phyloP scores from a whole-genome alignment of 2,113 vertebrate genomes.

The Plectropomus leopardus region DNA sequence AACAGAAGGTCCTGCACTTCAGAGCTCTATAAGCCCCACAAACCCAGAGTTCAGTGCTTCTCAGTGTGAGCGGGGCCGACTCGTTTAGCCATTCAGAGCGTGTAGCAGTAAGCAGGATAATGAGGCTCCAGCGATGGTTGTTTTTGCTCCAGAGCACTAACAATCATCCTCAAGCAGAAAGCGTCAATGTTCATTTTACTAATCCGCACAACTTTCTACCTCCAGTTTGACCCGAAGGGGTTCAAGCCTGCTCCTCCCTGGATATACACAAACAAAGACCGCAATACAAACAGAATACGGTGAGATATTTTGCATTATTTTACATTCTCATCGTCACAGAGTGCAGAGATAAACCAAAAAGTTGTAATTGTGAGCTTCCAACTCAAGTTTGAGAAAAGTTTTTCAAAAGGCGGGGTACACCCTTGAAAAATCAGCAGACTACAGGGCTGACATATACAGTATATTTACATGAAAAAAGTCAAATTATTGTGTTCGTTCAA shows the following conservation, averaged over 20 bases:
- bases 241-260: neutral
- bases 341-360: too few species aligned
- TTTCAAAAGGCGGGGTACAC: too few species aligned
- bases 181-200: constrained; percentile 39
- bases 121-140: constrained; percentile 50
- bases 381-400: neutral
- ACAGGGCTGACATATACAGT: too few species aligned
- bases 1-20: constrained; percentile 61
- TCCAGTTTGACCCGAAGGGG: neutral
- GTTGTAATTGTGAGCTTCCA: neutral
- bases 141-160: constrained; percentile 44
- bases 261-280: neutral
- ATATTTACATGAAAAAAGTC: too few species aligned
- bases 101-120: constrained; percentile 58
- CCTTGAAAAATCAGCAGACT: too few species aligned
- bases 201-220: constrained; percentile 26
- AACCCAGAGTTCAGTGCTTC: constrained; percentile 44
- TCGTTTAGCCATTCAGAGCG: constrained; percentile 44
- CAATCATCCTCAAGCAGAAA: constrained; percentile 60
- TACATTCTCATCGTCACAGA: neutral
- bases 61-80: constrained; percentile 4
- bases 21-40: constrained; percentile 42
- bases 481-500: too few species aligned
- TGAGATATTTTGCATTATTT: neutral
- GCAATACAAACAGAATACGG: neutral